Evolutionary conservation across 1,140 invertebrate species (phyloP).

Genomic region (Eumeta japonica): DNA sequence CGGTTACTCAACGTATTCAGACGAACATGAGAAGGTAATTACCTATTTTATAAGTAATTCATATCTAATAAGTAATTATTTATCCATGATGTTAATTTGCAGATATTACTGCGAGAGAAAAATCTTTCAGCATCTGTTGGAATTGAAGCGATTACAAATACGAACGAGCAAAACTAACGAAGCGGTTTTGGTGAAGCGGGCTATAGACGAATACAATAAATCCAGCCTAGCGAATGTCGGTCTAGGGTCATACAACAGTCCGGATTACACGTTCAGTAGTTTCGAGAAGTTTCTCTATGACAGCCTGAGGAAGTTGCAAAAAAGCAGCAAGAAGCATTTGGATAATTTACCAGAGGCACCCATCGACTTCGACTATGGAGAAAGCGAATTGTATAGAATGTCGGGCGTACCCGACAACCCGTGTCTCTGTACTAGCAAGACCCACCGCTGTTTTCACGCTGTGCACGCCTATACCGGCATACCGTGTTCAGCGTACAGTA

Average conservation of each 20-base stretch:
- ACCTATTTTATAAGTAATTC: slow-evolving; percentile 6
- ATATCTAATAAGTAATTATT: slow-evolving; percentile 4
- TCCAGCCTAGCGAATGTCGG: slow-evolving; percentile 70
- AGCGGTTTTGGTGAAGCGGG: slow-evolving; percentile 82
- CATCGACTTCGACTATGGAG: slow-evolving; percentile 52
- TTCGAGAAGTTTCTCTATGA: slow-evolving; percentile 93
- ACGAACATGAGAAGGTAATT: slow-evolving; percentile 65
- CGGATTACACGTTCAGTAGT: slow-evolving; percentile 75
- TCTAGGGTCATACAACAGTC: slow-evolving; percentile 68
- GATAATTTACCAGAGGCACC: slow-evolving; percentile 62
- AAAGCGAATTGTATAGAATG: slow-evolving; percentile 53
- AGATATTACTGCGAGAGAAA: slow-evolving; percentile 89
- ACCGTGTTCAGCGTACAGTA: slow-evolving; percentile 80
- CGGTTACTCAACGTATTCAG: slow-evolving; percentile 67
- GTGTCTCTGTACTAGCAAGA: slow-evolving; percentile 75
- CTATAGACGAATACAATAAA: slow-evolving; percentile 77
- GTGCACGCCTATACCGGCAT: slow-evolving; percentile 88
- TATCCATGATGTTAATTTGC: slow-evolving; percentile 17
- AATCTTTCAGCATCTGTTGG: slow-evolving; percentile 91
- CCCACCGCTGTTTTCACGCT: slow-evolving; percentile 84
- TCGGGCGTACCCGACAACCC: slow-evolving; percentile 59
- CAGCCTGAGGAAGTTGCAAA: slow-evolving; percentile 76
- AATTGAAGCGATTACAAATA: slow-evolving; percentile 90
- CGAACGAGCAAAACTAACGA: slow-evolving; percentile 86
- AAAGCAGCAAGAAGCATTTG: slow-evolving; percentile 63